These are phyloP conservation scores for Dipodomys ordii DNA, from an alignment of 2,113 vertebrate genomes.

Conservation along the genomic window DNA sequence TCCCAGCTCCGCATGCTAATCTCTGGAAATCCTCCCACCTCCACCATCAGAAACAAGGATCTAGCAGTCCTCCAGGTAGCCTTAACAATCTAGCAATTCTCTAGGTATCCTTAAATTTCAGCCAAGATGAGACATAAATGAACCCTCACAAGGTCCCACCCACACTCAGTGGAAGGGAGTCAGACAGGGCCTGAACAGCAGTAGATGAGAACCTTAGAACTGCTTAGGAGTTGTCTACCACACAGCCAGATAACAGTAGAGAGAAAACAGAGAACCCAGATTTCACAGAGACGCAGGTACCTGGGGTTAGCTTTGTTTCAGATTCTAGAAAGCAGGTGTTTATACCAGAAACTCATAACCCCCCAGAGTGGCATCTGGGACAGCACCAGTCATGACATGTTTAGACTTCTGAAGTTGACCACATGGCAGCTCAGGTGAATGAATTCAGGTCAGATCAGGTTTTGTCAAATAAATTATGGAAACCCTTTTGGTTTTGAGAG, in stretches of 20 bases:
- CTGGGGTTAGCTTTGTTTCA: not conserved
- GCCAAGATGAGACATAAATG: not conserved
- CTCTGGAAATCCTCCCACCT: not conserved
- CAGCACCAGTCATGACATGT: too few relatives aligned
- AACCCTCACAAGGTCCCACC: not conserved
- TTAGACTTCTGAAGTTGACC: not conserved
- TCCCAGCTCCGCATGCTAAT: too few relatives aligned
- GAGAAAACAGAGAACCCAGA: not conserved
- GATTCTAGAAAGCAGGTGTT: not conserved
- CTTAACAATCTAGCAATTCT: not conserved
- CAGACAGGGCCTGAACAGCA: not conserved
- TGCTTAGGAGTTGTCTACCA: too few relatives aligned
- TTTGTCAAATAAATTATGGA: conserved; percentile 39
- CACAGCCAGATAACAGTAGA: not conserved
- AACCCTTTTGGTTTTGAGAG: conserved; percentile 7
- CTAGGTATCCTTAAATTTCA: not conserved
- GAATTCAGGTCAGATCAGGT: conserved; percentile 33
- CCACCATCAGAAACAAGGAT: not conserved
- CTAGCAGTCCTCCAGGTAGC: not conserved
- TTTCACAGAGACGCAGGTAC: not conserved
- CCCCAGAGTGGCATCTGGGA: not conserved
- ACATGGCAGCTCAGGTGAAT: not conserved
- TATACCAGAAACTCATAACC: not conserved
- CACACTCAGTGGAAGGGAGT: not conserved
- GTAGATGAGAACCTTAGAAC: not conserved